Evolutionary conservation across 2,113 vertebrate species (phyloP).

Genomic region (Hoplias malabaricus): DNA sequence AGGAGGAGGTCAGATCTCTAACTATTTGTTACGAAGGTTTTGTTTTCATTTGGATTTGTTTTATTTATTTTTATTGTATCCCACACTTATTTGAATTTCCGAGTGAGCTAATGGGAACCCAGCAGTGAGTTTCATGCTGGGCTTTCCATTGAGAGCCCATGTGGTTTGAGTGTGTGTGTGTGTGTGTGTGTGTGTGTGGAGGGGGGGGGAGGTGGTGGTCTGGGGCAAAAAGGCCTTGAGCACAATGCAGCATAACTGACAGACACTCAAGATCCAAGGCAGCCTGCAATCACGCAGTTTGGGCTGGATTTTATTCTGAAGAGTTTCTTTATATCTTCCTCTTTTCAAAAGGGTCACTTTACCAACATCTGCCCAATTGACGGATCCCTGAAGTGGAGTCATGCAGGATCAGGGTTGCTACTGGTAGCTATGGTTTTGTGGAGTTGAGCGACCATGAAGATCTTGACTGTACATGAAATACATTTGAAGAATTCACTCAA

Average conservation of each 20-base stretch:
- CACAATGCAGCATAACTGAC: background rate
- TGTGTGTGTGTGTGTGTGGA: too few species aligned
- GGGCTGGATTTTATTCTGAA: background rate
- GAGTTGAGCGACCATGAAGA: background rate
- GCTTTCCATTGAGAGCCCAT: background rate
- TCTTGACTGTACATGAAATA: background rate
- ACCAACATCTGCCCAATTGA: background rate
- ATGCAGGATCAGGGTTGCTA: background rate
- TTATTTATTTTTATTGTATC: conserved; percentile 5
- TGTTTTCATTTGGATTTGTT: too few species aligned
- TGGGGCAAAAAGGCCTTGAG: conserved; percentile 9
- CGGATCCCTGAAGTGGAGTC: background rate
- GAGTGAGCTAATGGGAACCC: conserved; percentile 9
- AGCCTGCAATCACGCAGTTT: background rate
- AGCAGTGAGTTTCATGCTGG: conserved; percentile 17
- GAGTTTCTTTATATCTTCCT: background rate
- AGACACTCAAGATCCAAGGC: background rate
- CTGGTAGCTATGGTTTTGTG: conserved; percentile 12
- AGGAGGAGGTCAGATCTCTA: conserved; percentile 18
- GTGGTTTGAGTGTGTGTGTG: too few species aligned
- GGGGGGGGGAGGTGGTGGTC: too few species aligned
- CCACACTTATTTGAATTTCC: conserved; percentile 39
- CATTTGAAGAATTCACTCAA: too few species aligned
- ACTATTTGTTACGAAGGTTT: conserved; percentile 43
- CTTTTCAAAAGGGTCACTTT: background rate